Percentiles rank a stretch among this genome's conserved stretches.
Evolutionary conservation across 1,140 invertebrate genomes (phyloP).

Genomic region (Bombus vancouverensis): DNA sequence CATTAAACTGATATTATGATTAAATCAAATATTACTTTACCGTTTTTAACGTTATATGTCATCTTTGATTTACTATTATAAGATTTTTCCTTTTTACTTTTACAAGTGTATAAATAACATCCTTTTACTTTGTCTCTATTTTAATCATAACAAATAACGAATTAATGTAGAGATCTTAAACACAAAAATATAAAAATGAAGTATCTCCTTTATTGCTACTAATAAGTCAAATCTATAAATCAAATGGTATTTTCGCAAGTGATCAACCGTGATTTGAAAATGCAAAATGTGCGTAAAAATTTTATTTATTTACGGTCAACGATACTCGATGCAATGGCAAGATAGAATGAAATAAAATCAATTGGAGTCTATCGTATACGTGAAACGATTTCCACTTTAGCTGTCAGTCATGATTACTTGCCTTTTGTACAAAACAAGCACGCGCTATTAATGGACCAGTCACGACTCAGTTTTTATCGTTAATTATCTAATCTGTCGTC

Average conservation of each 20-base stretch:
- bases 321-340: too few relatives aligned
- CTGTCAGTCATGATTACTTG: constrained; percentile 14
- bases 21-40: neutral
- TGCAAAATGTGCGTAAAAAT: neutral
- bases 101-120: neutral
- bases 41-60: neutral
- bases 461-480: neutral
- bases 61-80: neutral
- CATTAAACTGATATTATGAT: neutral
- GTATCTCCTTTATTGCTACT: neutral
- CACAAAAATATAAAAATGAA: too few relatives aligned
- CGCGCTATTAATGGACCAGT: neutral
- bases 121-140: too few relatives aligned
- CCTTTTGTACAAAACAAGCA: neutral
- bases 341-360: constrained; percentile 30
- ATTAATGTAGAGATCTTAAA: too few relatives aligned
- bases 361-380: constrained; percentile 8
- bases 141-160: too few relatives aligned
- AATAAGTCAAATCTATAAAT: neutral
- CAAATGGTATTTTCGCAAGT: too few relatives aligned
- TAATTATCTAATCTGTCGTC: constrained; percentile 5
- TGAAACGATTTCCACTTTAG: constrained; percentile 20
- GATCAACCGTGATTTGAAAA: neutral
- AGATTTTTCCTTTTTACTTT: neutral
- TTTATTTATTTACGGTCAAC: neutral